Evolutionary conservation across 1,140 invertebrate genomes (phyloP).

Genomic region (Plutomurus gul): DNA sequence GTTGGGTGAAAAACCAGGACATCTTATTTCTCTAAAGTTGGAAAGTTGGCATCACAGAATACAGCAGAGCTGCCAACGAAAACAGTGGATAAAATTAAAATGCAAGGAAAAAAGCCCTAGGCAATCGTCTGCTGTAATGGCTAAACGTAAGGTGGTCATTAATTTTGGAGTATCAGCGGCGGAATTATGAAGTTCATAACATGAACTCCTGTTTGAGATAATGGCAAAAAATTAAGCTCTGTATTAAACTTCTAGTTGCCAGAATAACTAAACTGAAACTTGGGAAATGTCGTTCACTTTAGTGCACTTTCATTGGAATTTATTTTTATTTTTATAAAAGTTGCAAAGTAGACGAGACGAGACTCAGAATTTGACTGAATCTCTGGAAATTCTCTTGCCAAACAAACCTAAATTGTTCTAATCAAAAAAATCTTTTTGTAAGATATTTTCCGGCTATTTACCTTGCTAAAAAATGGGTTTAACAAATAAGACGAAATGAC

Average conservation of each 20-base stretch:
- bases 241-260: too few species aligned
- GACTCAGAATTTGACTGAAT: too few species aligned
- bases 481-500: not conserved
- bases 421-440: too few species aligned
- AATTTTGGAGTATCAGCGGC: not conserved
- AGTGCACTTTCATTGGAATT: too few species aligned
- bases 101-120: not conserved
- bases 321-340: too few species aligned
- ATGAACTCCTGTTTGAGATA: conserved; percentile 1
- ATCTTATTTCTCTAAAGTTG: not conserved
- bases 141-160: conserved; percentile 12
- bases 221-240: not conserved
- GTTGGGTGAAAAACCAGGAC: not conserved
- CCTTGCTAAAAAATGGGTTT: not conserved
- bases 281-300: too few species aligned
- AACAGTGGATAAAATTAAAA: conserved; percentile 10
- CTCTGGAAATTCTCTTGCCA: too few species aligned
- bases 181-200: too few species aligned
- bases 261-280: not conserved
- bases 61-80: not conserved
- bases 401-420: too few species aligned
- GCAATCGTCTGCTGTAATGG: not conserved
- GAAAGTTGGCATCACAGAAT: not conserved
- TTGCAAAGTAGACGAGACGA: too few species aligned
- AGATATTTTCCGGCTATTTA: too few species aligned